Evolutionary conservation across 1,140 invertebrate genomes (phyloP).

Genomic region (Pseudachorutes palmiensis): DNA sequence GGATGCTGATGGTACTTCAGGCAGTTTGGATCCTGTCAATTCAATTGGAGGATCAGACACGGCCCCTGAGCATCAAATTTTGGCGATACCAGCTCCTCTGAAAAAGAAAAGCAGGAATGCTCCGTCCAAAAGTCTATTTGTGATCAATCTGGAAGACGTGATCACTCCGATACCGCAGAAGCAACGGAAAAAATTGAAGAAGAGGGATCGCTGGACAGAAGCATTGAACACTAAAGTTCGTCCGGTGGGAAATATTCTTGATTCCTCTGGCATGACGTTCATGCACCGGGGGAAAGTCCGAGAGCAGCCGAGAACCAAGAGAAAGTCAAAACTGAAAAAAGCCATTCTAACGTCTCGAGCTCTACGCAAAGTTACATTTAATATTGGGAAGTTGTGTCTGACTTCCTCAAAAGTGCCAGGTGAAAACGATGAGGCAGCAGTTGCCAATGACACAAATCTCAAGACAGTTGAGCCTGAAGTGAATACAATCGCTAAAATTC

Average conservation of each 20-base stretch:
- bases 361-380: not conserved
- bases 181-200: not conserved
- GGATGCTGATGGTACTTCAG: too few species aligned
- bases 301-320: conserved; percentile 28
- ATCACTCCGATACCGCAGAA: not conserved
- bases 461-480: not conserved
- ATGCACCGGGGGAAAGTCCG: conserved; percentile 33
- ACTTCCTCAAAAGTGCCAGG: not conserved
- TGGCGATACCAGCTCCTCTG: too few species aligned
- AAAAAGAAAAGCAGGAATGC: not conserved
- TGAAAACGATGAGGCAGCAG: not conserved
- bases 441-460: not conserved
- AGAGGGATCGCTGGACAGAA: not conserved
- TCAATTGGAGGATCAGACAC: too few species aligned
- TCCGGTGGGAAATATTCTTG: conserved; percentile 29
- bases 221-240: not conserved
- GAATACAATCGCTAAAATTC: not conserved
- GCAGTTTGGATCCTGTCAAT: too few species aligned
- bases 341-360: conserved; percentile 22
- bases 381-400: not conserved
- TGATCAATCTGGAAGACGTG: conserved; percentile 11
- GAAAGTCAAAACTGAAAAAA: conserved; percentile 24
- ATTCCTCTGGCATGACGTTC: conserved; percentile 30
- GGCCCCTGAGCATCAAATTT: too few species aligned
- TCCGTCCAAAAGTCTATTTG: conserved; percentile 3